Percentiles rank a stretch among this genome's conserved stretches.
Evolutionary conservation across 2,888 invertebrate species (phyloP).

Genomic region (Notocelia uddmanniana): DNA sequence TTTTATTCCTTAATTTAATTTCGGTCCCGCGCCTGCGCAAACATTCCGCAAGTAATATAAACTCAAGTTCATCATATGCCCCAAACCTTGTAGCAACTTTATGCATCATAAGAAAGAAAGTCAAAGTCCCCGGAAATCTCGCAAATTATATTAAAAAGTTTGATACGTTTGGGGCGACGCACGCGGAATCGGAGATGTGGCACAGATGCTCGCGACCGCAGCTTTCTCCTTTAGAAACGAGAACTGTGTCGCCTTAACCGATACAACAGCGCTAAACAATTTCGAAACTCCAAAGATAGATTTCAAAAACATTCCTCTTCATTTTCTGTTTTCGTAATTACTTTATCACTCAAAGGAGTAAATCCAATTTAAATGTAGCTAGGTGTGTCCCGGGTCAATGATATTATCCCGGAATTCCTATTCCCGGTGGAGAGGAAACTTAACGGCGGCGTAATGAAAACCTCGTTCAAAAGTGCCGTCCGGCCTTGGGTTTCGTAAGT

Average conservation of each 20-base stretch:
- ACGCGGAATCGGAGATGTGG: conserved; percentile 10
- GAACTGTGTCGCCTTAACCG: not conserved
- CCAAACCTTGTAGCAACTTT: conserved; percentile 40
- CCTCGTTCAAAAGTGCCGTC: conserved; percentile 31
- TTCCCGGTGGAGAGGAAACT: conserved; percentile 33
- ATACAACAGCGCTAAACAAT: not conserved
- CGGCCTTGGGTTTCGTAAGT: conserved; percentile 23
- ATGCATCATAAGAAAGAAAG: conserved; percentile 41
- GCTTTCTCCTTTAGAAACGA: not conserved
- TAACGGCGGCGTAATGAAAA: conserved; percentile 39
- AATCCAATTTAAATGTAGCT: conserved; percentile 46
- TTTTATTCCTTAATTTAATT: conserved; percentile 42
- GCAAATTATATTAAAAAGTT: conserved; percentile 45
- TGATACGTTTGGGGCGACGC: conserved; percentile 38
- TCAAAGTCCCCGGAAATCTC: conserved; percentile 42
- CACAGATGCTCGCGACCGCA: not conserved
- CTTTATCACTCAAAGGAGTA: conserved; percentile 45
- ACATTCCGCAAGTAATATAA: conserved; percentile 37
- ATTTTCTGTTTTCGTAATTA: conserved; percentile 32
- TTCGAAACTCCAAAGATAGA: conserved; percentile 2
- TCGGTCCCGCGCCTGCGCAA: conserved; percentile 21
- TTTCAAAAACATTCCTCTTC: conserved; percentile 20
- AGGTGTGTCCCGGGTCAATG: conserved; percentile 41
- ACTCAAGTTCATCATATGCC: conserved; percentile 40
- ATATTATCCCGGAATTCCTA: conserved; percentile 39